Evolutionary conservation across 2,113 vertebrate genomes (phyloP), one percentile per base, ranked within the genome.

Genomic region (Athene cunicularia): DNA sequence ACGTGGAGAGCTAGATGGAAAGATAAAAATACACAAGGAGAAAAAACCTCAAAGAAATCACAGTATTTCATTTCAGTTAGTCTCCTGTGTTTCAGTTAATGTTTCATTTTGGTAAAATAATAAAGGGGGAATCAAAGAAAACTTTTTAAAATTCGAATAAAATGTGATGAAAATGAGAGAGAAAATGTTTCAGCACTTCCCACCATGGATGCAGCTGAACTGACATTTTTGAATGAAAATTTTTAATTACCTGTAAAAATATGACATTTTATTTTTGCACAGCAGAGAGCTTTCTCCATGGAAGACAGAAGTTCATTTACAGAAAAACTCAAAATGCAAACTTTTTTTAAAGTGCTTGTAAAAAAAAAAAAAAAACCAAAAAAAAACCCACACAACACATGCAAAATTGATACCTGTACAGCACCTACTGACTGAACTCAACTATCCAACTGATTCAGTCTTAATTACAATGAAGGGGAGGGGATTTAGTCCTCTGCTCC

Each of bases 181-280:
- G 12, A 77, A 88, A 50, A 13, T 27, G 13, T 85, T 84, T 60
- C 43, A 74, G 49, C 11, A 49, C 39, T n/a, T 76, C 60, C 37
- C 33, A 41, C 22, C 17, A 16, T 5, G 26, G 27, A 37, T 21
- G 47, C 11, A 72, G 68, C 21, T 32, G 47, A 80, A 71, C 52
- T 83, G 73, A 94, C 49, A 76, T 80, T 75, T 88, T n/a, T 82
- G 37, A 94, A 88, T 28, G 23, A 76, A 91, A 67, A 80, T 43
- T 79, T 94, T 91, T 82, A 68, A 64, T 85, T 80, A 89, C 56
- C 76, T 91, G 24, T 79, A 76, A 82, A 84, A 95, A 58, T 28
- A 72, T 14, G 49, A 74, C 58, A 80, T 50, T 73, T 55, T 77
- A 26, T 55, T 95, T 95, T 89, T 66, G 28, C 45, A 85, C 30